These are phyloP conservation scores for Pterostichus madidus DNA, from an alignment of 2,888 invertebrate species.

Conservation along the genomic window DNA sequence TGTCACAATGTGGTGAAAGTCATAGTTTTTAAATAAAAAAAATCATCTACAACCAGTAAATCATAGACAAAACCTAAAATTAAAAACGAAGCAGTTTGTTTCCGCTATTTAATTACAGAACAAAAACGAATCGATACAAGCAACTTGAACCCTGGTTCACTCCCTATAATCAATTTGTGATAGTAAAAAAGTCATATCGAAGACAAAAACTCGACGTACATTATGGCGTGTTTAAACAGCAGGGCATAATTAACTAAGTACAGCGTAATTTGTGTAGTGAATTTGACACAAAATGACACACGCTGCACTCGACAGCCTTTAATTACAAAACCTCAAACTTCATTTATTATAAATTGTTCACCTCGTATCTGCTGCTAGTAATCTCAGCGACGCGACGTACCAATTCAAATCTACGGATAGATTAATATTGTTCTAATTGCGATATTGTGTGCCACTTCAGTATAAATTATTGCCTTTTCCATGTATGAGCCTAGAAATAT, in stretches of 20 bases:
- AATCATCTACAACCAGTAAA: not conserved
- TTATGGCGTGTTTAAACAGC: conserved; percentile 55
- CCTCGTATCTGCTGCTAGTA: conserved; percentile 55
- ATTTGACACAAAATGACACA: conserved; percentile 66
- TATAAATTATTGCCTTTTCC: conserved; percentile 61
- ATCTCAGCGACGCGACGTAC: conserved; percentile 57
- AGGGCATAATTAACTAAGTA: conserved; percentile 62
- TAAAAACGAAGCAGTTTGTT: conserved; percentile 5
- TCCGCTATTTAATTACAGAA: conserved; percentile 5
- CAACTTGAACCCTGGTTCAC: not conserved
- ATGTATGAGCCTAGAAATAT: conserved; percentile 3
- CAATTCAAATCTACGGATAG: conserved; percentile 61
- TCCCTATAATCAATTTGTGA: conserved; percentile 30
- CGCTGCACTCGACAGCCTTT: conserved; percentile 66
- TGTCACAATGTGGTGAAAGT: too few relatives aligned
- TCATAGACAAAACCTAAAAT: conserved; percentile 13
- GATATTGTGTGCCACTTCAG: conserved; percentile 69
- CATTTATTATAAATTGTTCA: conserved; percentile 66
- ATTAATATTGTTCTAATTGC: conserved; percentile 68
- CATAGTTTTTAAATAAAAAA: too few relatives aligned
- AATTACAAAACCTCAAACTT: conserved; percentile 67
- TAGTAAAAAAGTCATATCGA: conserved; percentile 11
- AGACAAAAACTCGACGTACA: conserved; percentile 35
- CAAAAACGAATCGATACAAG: conserved; percentile 22
- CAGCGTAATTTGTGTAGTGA: conserved; percentile 65